Evolutionary conservation across 2,888 invertebrate genomes (phyloP).

Genomic region (Meiosimyza decipiens): DNA sequence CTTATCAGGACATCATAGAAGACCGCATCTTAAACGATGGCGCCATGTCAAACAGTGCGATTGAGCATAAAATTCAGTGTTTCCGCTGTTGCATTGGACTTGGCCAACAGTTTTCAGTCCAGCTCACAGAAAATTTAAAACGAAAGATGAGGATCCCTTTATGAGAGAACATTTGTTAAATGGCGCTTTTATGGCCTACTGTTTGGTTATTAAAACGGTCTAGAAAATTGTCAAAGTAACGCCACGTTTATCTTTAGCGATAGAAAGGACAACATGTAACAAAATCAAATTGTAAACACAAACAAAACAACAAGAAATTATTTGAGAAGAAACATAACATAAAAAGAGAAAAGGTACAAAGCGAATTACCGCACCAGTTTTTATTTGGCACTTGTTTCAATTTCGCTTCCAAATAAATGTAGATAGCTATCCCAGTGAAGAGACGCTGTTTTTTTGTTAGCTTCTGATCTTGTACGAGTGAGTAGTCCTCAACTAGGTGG

Average conservation of each 20-base stretch:
- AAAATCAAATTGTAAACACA: conserved; percentile 24
- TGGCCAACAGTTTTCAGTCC: too few relatives aligned
- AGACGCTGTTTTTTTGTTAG: too few relatives aligned
- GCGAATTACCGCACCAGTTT: neutral
- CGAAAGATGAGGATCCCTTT: neutral
- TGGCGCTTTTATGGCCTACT: conserved; percentile 30
- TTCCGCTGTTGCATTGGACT: neutral
- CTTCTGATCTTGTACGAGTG: too few relatives aligned
- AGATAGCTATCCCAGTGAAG: too few relatives aligned
- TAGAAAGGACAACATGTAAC: conserved; percentile 15
- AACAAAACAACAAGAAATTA: neutral
- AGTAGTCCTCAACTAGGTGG: conserved; percentile 9
- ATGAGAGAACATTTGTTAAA: conserved; percentile 30
- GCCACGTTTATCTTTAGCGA: conserved; percentile 25
- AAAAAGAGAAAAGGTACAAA: conserved; percentile 11
- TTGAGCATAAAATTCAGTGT: conserved; percentile 49
- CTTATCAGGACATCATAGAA: conserved; percentile 66
- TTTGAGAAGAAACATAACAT: neutral
- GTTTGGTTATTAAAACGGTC: conserved; percentile 25
- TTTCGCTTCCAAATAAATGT: neutral
- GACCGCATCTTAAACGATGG: conserved; percentile 67
- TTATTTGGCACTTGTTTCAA: neutral
- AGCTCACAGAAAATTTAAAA: too few relatives aligned
- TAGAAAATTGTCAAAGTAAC: conserved; percentile 31
- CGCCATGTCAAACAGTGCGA: conserved; percentile 66